These are phyloP conservation scores for Tenodera sinensis DNA, from an alignment of 2,888 invertebrate genomes.

Conservation along the genomic window DNA sequence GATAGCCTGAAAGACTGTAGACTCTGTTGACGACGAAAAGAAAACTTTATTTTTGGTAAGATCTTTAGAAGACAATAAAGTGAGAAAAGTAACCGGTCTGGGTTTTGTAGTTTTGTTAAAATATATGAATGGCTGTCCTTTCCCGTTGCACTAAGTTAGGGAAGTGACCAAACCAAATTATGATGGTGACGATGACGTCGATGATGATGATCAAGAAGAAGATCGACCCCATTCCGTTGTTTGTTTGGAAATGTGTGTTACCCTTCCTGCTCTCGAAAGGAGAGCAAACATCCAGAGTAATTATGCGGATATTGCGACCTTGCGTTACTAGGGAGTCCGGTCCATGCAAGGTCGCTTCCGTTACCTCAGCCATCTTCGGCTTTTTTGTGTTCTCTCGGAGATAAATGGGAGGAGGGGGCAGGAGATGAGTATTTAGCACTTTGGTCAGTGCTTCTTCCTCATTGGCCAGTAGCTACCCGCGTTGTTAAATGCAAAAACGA, in stretches of 20 bases:
- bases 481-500: neutral
- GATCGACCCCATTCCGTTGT: neutral
- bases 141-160: too few species aligned
- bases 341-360: neutral
- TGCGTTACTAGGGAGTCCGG: neutral
- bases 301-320: neutral
- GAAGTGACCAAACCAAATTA: too few species aligned
- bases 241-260: neutral
- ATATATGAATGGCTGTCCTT: too few species aligned
- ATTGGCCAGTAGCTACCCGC: neutral
- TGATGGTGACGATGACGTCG: too few species aligned
- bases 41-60: too few species aligned
- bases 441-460: neutral
- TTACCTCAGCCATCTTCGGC: neutral
- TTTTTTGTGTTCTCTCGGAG: neutral
- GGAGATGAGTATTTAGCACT: neutral
- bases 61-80: too few species aligned
- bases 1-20: too few species aligned
- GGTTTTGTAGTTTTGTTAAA: too few species aligned
- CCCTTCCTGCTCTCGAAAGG: neutral
- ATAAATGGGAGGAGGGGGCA: neutral
- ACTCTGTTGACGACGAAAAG: too few species aligned
- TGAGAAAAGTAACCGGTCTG: too few species aligned
- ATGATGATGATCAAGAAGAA: too few species aligned
- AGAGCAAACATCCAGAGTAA: neutral